These are phyloP conservation scores for Cariama cristata DNA, from an alignment of 2,113 vertebrate genomes.

Conservation along the genomic window DNA sequence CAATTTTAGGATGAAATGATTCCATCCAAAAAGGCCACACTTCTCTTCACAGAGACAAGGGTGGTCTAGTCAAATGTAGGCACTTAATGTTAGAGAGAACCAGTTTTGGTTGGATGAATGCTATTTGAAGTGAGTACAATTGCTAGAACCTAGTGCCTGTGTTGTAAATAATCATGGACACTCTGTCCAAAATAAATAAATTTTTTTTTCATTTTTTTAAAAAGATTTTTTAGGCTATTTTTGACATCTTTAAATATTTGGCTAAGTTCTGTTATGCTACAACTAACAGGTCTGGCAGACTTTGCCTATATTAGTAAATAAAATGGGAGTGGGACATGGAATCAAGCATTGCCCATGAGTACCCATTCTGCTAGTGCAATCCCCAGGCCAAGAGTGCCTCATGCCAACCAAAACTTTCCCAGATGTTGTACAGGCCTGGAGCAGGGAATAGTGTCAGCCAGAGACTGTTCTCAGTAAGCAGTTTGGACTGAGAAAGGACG, in stretches of 20 bases:
- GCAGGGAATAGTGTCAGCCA: not conserved
- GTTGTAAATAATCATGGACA: not conserved
- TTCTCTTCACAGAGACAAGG: not conserved
- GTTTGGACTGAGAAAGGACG: not conserved
- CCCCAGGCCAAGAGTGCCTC: not conserved
- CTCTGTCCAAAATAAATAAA: not conserved
- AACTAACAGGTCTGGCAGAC: not conserved
- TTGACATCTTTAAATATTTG: not conserved
- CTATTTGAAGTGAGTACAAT: not conserved
- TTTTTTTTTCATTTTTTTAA: too few species aligned
- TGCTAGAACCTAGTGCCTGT: not conserved
- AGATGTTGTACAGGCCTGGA: not conserved
- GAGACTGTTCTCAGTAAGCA: not conserved
- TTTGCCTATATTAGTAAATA: not conserved
- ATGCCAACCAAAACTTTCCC: not conserved
- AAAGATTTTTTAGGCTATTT: not conserved
- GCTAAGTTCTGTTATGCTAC: fast-evolving
- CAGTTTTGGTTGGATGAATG: not conserved
- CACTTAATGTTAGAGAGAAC: not conserved
- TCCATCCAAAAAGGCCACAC: not conserved
- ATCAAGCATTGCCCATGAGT: not conserved
- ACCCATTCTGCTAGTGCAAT: not conserved
- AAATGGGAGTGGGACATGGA: not conserved
- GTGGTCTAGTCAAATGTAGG: not conserved
- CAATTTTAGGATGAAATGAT: not conserved